Evolutionary conservation across 1,140 invertebrate species (phyloP).

Genomic region (Panulirus ornatus): DNA sequence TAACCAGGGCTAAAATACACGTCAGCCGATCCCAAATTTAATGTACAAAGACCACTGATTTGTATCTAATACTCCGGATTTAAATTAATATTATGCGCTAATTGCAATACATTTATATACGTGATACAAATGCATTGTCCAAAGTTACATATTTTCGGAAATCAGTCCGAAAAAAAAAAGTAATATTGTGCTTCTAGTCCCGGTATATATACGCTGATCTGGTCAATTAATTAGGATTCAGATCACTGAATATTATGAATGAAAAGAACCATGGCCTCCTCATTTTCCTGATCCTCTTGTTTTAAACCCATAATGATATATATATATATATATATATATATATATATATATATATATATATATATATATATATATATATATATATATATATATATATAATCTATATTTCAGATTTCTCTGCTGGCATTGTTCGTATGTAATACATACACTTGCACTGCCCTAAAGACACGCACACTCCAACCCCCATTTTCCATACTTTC

Average conservation of each 20-base stretch:
- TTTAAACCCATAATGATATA: not conserved
- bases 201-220: not conserved
- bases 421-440: too few relatives aligned
- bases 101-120: conserved; percentile 58
- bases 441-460: too few relatives aligned
- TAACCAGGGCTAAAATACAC: conserved; percentile 24
- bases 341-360: too few relatives aligned
- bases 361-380: too few relatives aligned
- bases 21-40: conserved; percentile 38
- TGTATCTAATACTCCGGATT: conserved; percentile 40
- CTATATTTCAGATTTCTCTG: too few relatives aligned
- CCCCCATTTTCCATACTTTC: too few relatives aligned
- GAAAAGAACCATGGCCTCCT: not conserved
- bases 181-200: not conserved
- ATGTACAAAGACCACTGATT: conserved; percentile 52
- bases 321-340: not conserved
- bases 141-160: conserved; percentile 13
- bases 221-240: not conserved
- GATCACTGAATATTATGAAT: not conserved
- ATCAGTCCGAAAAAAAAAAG: not conserved
- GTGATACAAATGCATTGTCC: conserved; percentile 25
- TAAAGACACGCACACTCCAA: too few relatives aligned
- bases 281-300: not conserved
- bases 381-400: too few relatives aligned
- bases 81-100: conserved; percentile 46